Evolutionary conservation across 2,888 invertebrate species (phyloP), one percentile per base, ranked within the genome.

Genomic region (Archips xylosteana): DNA sequence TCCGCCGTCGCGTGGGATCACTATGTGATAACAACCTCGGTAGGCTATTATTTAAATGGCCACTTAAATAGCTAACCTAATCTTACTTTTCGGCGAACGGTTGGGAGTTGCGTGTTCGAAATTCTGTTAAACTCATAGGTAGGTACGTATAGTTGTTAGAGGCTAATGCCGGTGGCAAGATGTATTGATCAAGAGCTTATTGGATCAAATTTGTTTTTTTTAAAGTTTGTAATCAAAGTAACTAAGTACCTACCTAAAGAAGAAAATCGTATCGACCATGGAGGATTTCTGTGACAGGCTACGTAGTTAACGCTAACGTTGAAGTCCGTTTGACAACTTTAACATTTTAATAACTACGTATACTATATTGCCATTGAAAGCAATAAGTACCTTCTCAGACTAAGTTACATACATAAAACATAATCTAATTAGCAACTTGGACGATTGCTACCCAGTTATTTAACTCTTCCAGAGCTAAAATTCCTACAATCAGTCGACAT

Each of bases 1-100:
- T 82, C 79, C 82, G 79, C 75, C 77, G 75, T 32, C 51, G 79
- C 83, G 80, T 85, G 83, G 83, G 83, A 85, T 81, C 81, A 79
- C 82, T 78, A 76, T 49, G 69, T 49, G 69, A 45, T 69, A 69
- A 69, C 60, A n/a, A 60, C 67, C 62, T 42, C 13, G 32, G 63
- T 63, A 42, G 49, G 69, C 68, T 69, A 73, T 70, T 74, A 74
- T 74, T 74, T 74, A 61, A 74, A 65, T 65, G 45, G 57, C 70
- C 51, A 60, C 36, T 64, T 65, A 70, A 70, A 70, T 59, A 63
- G 23, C 66, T 47, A 47, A 62, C 15, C 67, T n/a, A 57, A 13
- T 65, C 51, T 63, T 66, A 36, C 4, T 42, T 63, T 63, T 54
- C 34, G 60, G 45, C 42, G 32, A 65, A 51, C n/a, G 4, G 59